Conservation (phyloP, 2,888 invertebrate genomes). For the Lithosia quadra region DNA sequence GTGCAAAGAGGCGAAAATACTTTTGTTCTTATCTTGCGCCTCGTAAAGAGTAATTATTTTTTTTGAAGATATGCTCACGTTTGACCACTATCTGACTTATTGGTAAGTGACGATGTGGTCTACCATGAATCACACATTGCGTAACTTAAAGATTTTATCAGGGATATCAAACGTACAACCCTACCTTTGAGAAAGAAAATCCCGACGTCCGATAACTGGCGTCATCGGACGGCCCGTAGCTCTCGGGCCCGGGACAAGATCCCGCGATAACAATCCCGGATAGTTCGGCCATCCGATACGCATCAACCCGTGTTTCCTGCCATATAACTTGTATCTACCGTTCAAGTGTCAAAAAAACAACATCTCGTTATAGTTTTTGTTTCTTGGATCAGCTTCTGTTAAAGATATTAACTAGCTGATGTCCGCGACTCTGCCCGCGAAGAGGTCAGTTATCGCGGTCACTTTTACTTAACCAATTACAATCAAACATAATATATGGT, state of each 20-base stretch:
- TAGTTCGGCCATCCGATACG: slow-evolving; percentile 68
- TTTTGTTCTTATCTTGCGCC: too few relatives aligned
- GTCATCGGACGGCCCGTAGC: slow-evolving; percentile 61
- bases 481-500: too few relatives aligned
- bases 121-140: neutral
- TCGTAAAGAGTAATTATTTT: too few relatives aligned
- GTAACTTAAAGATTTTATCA: slow-evolving; percentile 22
- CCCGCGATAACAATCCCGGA: slow-evolving; percentile 66
- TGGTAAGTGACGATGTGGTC: too few relatives aligned
- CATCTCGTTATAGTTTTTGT: slow-evolving; percentile 9
- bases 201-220: slow-evolving; percentile 62
- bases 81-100: too few relatives aligned
- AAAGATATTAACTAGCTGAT: too few relatives aligned
- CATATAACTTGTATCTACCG: slow-evolving; percentile 49
- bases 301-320: slow-evolving; percentile 64
- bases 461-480: too few relatives aligned
- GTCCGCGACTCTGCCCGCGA: too few relatives aligned
- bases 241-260: slow-evolving; percentile 62
- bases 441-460: too few relatives aligned
- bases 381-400: slow-evolving; percentile 42
- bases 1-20: neutral
- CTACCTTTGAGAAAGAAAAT: slow-evolving; percentile 19
- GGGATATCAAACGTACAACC: slow-evolving; percentile 22
- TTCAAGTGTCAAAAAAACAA: slow-evolving; percentile 34
- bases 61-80: too few relatives aligned